These are phyloP conservation scores for Pterocles burchelli DNA, from an alignment of 2,113 vertebrate species.

Conservation along the genomic window DNA sequence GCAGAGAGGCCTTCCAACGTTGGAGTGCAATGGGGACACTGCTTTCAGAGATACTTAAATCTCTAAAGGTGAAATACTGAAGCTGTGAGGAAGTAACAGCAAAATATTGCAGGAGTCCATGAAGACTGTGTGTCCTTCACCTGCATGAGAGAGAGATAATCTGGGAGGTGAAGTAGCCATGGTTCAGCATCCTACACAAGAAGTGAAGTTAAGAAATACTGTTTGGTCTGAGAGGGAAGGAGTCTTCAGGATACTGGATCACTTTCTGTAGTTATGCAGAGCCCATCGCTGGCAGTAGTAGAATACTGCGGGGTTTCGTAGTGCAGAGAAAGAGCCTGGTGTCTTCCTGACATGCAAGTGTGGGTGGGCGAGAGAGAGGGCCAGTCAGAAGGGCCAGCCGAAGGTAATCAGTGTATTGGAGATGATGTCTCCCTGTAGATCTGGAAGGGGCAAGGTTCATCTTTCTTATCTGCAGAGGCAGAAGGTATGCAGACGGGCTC, in stretches of 20 bases:
- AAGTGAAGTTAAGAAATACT: background rate
- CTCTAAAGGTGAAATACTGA: background rate
- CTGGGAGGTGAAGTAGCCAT: background rate
- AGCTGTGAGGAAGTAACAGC: background rate
- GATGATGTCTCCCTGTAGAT: constrained; percentile 39
- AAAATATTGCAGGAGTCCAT: background rate
- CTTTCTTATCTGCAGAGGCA: constrained; percentile 46
- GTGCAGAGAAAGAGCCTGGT: background rate
- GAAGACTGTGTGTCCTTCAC: background rate
- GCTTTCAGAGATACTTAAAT: background rate
- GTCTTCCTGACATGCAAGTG: background rate
- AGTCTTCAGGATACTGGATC: background rate
- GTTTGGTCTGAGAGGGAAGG: background rate
- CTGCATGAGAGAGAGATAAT: background rate
- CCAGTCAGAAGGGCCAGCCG: background rate
- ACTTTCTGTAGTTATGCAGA: background rate
- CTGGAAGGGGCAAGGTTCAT: constrained; percentile 53
- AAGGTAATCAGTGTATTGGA: constrained; percentile 18
- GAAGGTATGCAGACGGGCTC: background rate
- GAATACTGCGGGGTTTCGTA: background rate
- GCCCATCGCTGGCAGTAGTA: background rate
- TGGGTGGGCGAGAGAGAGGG: background rate
- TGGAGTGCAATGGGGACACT: accelerated
- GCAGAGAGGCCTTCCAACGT: background rate
- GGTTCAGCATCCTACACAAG: background rate